Evolutionary conservation across 2,888 invertebrate genomes (phyloP).

Genomic region (Callyntrura guangdongensis): DNA sequence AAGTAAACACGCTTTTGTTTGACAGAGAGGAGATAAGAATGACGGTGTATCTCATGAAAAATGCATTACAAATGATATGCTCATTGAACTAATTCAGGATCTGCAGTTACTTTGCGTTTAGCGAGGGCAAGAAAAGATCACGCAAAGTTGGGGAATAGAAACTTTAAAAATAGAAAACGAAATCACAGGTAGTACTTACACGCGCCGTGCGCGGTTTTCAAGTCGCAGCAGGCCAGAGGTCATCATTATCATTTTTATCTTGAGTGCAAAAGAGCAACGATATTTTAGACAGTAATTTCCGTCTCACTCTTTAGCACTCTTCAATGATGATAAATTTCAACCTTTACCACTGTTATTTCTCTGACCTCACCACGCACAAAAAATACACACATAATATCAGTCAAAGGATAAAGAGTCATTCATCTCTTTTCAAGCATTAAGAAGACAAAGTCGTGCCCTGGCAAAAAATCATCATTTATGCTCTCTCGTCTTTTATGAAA

Average conservation of each 20-base stretch:
- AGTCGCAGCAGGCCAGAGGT: slow-evolving; percentile 3
- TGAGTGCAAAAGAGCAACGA: not conserved
- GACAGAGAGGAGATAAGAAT: slow-evolving; percentile 4
- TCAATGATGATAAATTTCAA: slow-evolving; percentile 30
- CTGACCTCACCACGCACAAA: slow-evolving; percentile 17
- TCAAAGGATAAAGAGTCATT: slow-evolving; percentile 14
- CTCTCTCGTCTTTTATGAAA: not conserved
- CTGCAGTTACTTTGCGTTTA: not conserved
- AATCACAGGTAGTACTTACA: not conserved
- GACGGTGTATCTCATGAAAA: slow-evolving; percentile 61
- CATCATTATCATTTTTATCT: slow-evolving; percentile 25
- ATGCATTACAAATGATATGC: slow-evolving; percentile 34
- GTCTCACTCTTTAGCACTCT: slow-evolving; percentile 12
- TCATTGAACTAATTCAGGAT: slow-evolving; percentile 1
- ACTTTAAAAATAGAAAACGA: slow-evolving; percentile 55
- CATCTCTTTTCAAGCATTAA: slow-evolving; percentile 46
- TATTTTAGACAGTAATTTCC: not conserved
- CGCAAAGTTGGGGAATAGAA: not conserved
- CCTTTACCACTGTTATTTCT: slow-evolving; percentile 16
- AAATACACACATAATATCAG: not conserved
- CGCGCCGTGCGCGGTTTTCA: too few species aligned
- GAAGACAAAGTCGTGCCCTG: slow-evolving; percentile 34
- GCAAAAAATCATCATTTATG: slow-evolving; percentile 7
- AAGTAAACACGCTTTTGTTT: slow-evolving; percentile 13
- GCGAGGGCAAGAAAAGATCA: not conserved